Conservation (phyloP, 2,797 vertebrate species). For the Philypnodon macrostomus region DNA sequence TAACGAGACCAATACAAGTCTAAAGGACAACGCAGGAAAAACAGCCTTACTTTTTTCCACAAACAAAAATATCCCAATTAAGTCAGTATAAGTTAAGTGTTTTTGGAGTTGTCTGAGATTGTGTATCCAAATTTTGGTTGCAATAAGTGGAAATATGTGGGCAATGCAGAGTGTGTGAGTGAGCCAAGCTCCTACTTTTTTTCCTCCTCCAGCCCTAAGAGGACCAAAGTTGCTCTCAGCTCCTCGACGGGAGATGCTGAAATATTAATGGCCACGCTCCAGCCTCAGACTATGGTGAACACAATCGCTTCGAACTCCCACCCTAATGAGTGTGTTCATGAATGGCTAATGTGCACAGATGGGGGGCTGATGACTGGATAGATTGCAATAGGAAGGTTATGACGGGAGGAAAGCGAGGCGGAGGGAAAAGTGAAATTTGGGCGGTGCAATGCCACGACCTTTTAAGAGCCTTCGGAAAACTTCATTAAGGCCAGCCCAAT, state of each 20-base stretch:
- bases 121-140: slow-evolving; percentile 33
- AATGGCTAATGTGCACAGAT: slow-evolving; percentile 80
- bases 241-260: slow-evolving; percentile 77
- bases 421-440: slow-evolving; percentile 53
- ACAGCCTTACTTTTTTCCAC: slow-evolving; percentile 37
- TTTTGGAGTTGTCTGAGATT: slow-evolving; percentile 29
- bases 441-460: slow-evolving; percentile 64
- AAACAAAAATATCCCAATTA: slow-evolving; percentile 79
- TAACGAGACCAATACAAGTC: too few relatives aligned
- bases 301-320: slow-evolving; percentile 79
- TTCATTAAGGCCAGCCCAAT: slow-evolving; percentile 66
- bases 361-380: slow-evolving; percentile 76
- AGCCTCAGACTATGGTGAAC: slow-evolving; percentile 77
- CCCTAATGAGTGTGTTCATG: slow-evolving; percentile 80
- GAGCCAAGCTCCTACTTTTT: slow-evolving; percentile 8
- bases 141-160: slow-evolving; percentile 53
- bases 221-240: slow-evolving; percentile 77
- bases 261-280: slow-evolving; percentile 80
- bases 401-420: slow-evolving; percentile 22
- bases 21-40: too few relatives aligned
- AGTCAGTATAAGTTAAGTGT: slow-evolving; percentile 74
- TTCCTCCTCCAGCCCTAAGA: slow-evolving; percentile 55
- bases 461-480: slow-evolving; percentile 76
- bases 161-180: slow-evolving; percentile 36
- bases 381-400: slow-evolving; percentile 58